Percentiles rank a stretch among this genome's conserved stretches.
phyloP scores from a whole-genome alignment of 2,888 invertebrate genomes.

The Caenorhabditis wallacei region DNA sequence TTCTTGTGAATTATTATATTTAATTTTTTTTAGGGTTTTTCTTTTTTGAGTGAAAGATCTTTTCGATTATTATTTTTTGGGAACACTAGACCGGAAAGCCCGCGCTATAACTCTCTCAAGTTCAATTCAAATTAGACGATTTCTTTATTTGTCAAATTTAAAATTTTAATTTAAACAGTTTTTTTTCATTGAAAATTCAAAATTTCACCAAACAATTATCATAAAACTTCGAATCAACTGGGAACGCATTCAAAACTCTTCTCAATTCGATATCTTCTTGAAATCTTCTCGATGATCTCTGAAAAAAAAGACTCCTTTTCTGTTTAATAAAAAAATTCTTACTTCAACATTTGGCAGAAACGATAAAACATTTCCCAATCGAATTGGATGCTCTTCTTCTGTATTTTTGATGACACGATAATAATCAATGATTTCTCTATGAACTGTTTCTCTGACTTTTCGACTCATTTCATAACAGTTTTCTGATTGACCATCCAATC shows the following conservation, averaged over 20 bases:
- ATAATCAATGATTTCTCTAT: slow-evolving; percentile 21
- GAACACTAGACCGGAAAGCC: too few relatives aligned
- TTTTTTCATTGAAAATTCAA: neutral
- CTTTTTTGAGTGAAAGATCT: too few relatives aligned
- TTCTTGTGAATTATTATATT: too few relatives aligned
- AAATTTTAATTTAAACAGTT: too few relatives aligned
- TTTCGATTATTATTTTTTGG: too few relatives aligned
- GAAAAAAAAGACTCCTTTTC: neutral
- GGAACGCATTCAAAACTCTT: slow-evolving; percentile 13
- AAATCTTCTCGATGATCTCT: slow-evolving; percentile 15
- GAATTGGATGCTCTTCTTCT: slow-evolving; percentile 11
- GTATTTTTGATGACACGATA: neutral
- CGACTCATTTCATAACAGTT: slow-evolving; percentile 3
- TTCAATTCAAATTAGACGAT: too few relatives aligned
- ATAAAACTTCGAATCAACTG: slow-evolving; percentile 2
- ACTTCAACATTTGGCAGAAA: slow-evolving; percentile 32
- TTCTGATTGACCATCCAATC: slow-evolving; percentile 38
- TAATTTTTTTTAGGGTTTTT: too few relatives aligned
- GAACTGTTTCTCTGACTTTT: slow-evolving; percentile 14
- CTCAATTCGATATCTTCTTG: slow-evolving; percentile 25
- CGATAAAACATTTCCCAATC: slow-evolving; percentile 30
- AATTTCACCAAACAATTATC: slow-evolving; percentile 18
- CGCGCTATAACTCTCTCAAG: too few relatives aligned
- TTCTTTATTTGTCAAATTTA: too few relatives aligned
- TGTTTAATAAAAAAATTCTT: neutral